Base-by-base conservation (phyloP, 2,888 invertebrate genomes). In the Cantharis rufa region DNA sequence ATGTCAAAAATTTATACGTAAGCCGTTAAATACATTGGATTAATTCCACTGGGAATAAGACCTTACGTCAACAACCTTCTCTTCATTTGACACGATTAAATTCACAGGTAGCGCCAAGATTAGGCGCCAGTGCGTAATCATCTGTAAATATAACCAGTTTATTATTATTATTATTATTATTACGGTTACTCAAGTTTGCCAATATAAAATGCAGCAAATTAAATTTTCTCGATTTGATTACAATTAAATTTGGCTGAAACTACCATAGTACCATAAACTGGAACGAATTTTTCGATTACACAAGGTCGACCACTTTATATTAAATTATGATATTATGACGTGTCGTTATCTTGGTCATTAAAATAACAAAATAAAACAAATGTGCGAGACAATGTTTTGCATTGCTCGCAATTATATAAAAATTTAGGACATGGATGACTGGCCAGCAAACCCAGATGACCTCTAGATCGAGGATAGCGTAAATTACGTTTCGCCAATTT, bases 71-170 rank as follows among this genome's bases (percentile, higher is more conserved):
- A 66, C 64, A 66, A 66, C 64, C 21, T 66, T 66, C 24, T 66
- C 48, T 48, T 48, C 48, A 13, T 48, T 7, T 48, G 48, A 48
- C 48, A 48, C 48, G 48, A 48, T 48, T 48, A 48, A 15, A 24
- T 24, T 66, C 10, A 18, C 63, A 66, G 64, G 64, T 66, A 66
- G 64, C 64, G 24, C 24, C 24, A 66, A 63, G 4, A 66, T 21
- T 66, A 21, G 64, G 64, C 64, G 64, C 64, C 64, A 66, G 21
- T 66, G 64, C 24, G 64, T 66, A 66, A 66, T 66, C 64, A 66
- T 24, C 64, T 66, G 64, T 66, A 66, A 66, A 66, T 66, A 24
- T 13, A 21, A 66, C 64, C 18, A 66, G 64, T 21, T 21, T 18
- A 48, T 48, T 48, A 66, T 64, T 64, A 64, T 21, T 18, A 48